Conservation (phyloP, 2,797 vertebrate species). For the Falco biarmicus region DNA sequence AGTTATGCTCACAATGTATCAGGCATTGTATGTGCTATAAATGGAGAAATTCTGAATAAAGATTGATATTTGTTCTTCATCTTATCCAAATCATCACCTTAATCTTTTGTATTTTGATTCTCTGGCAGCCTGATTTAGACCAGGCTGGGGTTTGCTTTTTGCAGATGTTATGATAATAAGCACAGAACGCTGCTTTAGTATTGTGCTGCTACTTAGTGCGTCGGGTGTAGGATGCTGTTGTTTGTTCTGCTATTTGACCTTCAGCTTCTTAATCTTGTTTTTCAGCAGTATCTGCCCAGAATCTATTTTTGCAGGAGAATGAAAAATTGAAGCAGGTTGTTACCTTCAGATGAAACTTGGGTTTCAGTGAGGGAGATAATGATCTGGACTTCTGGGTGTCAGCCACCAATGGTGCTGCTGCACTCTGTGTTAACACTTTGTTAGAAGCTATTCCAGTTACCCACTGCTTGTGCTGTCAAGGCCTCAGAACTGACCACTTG, state of each 20-base stretch:
- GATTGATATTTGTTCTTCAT: not conserved
- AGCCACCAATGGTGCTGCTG: not conserved
- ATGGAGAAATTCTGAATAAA: not conserved
- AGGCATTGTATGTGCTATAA: not conserved
- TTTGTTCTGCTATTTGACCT: not conserved
- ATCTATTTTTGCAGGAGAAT: not conserved
- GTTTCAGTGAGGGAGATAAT: not conserved
- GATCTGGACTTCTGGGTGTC: not conserved
- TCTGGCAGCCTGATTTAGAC: not conserved
- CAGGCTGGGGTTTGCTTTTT: not conserved
- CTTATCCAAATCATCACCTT: not conserved
- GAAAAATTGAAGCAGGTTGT: not conserved
- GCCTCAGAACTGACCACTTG: not conserved
- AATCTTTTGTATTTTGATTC: not conserved
- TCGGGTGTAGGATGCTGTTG: not conserved
- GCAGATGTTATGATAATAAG: not conserved
- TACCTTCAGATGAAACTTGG: not conserved
- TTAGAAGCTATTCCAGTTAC: not conserved
- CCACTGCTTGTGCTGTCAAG: not conserved
- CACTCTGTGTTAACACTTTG: not conserved
- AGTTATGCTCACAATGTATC: not conserved
- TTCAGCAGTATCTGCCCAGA: not conserved
- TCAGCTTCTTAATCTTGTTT: not conserved
- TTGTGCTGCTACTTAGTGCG: not conserved
- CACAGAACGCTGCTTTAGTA: not conserved